Percentiles rank a stretch among this genome's conserved stretches.
phyloP scores from a whole-genome alignment of 2,888 invertebrate species.

The Caenorhabditis panamensis region DNA sequence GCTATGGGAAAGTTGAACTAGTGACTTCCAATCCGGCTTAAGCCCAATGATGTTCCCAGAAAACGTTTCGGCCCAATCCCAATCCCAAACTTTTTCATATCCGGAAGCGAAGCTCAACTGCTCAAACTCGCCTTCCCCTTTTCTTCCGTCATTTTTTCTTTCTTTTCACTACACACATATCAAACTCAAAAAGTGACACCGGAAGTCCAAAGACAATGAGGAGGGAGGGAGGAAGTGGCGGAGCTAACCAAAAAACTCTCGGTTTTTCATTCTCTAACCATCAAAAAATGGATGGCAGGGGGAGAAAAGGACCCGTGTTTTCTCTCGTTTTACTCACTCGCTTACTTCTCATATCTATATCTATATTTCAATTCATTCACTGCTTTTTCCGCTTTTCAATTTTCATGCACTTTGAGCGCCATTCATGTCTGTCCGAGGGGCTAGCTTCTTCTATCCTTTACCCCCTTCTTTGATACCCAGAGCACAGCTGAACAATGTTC shows the following conservation, averaged over 20 bases:
- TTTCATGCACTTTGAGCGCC: constrained; percentile 35
- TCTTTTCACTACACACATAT: constrained; percentile 29
- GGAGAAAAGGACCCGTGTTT: background rate
- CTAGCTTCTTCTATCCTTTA: too few species aligned
- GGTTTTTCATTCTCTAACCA: background rate
- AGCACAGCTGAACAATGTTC: constrained; percentile 29
- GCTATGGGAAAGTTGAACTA: background rate
- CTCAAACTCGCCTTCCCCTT: background rate
- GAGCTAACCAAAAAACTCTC: constrained; percentile 27
- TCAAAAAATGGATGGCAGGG: constrained; percentile 4
- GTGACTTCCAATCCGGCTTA: constrained; percentile 4
- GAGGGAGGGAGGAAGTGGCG: background rate
- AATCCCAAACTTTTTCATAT: too few species aligned
- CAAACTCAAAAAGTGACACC: constrained; percentile 43
- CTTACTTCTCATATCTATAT: constrained; percentile 4
- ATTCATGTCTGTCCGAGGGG: background rate
- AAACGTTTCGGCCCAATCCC: background rate
- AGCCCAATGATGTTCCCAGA: constrained; percentile 4
- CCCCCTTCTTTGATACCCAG: too few species aligned
- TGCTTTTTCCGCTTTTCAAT: constrained; percentile 33
- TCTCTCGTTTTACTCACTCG: constrained; percentile 3
- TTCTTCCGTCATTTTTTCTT: background rate
- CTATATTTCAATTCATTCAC: constrained; percentile 33
- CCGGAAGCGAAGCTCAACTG: background rate
- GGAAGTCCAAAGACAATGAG: constrained; percentile 19